These are phyloP conservation scores for Cylindroiulus punctatus DNA, from an alignment of 2,888 invertebrate species.

Conservation along the genomic window DNA sequence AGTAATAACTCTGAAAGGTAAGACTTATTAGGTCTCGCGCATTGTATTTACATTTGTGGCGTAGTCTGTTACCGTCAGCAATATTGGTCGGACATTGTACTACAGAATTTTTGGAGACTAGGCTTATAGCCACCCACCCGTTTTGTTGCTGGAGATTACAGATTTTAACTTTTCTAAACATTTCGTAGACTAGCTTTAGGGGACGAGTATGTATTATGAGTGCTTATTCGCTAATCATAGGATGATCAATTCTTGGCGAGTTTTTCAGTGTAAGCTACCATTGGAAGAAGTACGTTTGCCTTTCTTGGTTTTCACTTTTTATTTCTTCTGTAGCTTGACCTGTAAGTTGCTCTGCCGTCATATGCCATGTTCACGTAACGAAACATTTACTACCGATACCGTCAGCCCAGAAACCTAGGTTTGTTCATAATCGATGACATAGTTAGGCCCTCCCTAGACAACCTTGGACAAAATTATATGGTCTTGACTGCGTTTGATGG, in stretches of 20 bases:
- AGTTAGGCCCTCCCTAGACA: neutral
- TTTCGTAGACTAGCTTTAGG: neutral
- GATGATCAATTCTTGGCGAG: neutral
- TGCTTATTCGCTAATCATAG: neutral
- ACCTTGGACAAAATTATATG: neutral
- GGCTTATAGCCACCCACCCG: constrained; percentile 2
- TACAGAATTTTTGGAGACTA: constrained; percentile 9
- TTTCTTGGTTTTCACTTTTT: neutral
- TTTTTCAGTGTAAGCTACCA: neutral
- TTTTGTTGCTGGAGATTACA: neutral
- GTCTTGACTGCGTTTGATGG: too few species aligned
- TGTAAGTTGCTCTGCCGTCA: neutral
- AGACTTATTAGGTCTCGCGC: neutral
- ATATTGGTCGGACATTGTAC: constrained; percentile 27
- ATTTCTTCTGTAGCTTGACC: neutral
- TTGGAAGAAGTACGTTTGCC: neutral
- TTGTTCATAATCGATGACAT: neutral
- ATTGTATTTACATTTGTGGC: neutral
- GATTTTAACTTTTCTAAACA: neutral
- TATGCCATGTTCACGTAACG: neutral
- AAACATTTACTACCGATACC: neutral
- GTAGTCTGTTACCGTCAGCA: neutral
- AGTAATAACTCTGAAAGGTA: constrained; percentile 19
- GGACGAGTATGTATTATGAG: neutral
- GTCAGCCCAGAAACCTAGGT: neutral